Percentiles rank a stretch among this genome's conserved stretches.
Conservation (phyloP, 2,113 vertebrate species). For the Atlantisia rogersi region DNA sequence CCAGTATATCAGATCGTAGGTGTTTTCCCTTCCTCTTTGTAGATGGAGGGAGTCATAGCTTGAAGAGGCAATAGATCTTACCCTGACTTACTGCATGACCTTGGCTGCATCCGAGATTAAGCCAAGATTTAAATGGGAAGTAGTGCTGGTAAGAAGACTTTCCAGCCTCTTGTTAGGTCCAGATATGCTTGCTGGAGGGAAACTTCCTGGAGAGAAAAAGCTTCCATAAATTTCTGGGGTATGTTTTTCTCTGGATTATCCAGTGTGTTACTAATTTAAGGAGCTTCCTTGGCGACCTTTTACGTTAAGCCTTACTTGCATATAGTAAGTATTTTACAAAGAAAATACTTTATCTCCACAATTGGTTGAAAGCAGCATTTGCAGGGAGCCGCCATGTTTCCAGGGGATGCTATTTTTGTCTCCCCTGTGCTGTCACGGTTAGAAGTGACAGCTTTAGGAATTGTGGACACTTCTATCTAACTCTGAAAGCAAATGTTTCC, state of each 20-base stretch:
- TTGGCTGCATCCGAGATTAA: background rate
- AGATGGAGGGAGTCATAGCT: background rate
- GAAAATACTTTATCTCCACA: background rate
- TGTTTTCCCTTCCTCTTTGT: background rate
- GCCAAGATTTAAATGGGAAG: background rate
- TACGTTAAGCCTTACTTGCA: background rate
- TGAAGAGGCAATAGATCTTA: background rate
- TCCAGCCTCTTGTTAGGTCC: background rate
- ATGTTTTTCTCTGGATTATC: background rate
- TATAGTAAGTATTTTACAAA: background rate
- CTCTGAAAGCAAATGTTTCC: conserved; percentile 10
- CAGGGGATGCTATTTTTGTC: conserved; percentile 67
- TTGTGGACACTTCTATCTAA: background rate
- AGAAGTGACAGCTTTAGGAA: conserved; percentile 56
- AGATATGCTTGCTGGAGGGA: background rate
- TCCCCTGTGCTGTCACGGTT: background rate
- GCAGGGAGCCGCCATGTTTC: conserved; percentile 61
- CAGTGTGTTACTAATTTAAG: fast-evolving
- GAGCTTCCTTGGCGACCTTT: background rate
- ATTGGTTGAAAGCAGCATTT: background rate
- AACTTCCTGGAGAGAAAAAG: background rate
- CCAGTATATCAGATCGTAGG: background rate
- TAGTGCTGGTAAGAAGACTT: background rate
- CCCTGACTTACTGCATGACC: background rate
- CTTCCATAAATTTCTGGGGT: background rate